Evolutionary conservation across 2,113 vertebrate species (phyloP), one percentile per base, ranked within the genome.

Genomic region (Elephas maximus): DNA sequence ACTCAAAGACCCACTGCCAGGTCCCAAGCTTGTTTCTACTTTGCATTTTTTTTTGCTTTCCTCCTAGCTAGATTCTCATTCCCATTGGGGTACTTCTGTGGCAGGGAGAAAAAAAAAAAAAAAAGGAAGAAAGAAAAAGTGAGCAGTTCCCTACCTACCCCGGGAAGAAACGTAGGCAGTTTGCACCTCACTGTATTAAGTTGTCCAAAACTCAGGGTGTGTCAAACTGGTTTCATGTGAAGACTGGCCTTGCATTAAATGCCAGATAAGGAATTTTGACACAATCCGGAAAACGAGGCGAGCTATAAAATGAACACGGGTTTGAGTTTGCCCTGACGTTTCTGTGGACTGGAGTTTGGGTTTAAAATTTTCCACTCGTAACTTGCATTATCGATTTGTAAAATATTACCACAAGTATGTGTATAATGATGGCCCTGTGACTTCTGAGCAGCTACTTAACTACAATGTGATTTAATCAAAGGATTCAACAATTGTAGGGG

Each of bases 351-450:
- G 62, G 60, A 95, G 37, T 93, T 95, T 92, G 88, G 67, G 74
- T 95, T 94, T 74, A 73, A 97, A 90, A 92, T 77, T 97, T 97
- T 97, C 96, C 95, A 95, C 92, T 95, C 95, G 76, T 81, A 98
- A 94, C 90, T 95, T 93, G 81, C 37, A 90, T 92, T 78, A 97
- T 94, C 94, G 92, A 94, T 96, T 97, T 90, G 67, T 96, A 74
- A 91, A 94, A 41, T 94, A 95, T 53, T 60, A 94, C 94, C 95
- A 92, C 92, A 97, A 95, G 65, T 83, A 90, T 86, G 93, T 53
- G 41, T 37, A 73, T 67, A 60, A 88, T 79, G 87, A 88, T 30
- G 78, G 91, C 73, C 65, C 45, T 86, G 69, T 80, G 89, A 83
- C 87, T 93, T 92, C 21, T 85, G 63, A 97, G 90, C 73, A 96